Evolutionary conservation across 2,888 invertebrate genomes (phyloP).

Genomic region (Cerastis rubricosa): DNA sequence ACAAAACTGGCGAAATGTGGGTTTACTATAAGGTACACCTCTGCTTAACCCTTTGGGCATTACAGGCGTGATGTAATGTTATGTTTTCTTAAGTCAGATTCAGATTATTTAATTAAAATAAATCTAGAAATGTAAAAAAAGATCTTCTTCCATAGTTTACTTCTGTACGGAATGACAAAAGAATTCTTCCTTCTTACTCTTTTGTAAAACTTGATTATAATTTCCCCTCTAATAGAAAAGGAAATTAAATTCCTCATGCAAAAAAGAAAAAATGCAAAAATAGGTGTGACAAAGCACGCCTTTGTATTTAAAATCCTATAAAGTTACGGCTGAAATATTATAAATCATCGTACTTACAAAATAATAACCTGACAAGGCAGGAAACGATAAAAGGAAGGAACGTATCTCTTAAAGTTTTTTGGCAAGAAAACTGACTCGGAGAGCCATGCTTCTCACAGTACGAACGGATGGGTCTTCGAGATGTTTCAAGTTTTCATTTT

Average conservation of each 20-base stretch:
- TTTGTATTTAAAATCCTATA: conserved; percentile 43
- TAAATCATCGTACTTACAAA: conserved; percentile 56
- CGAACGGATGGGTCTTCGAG: conserved; percentile 31
- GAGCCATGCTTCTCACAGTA: conserved; percentile 24
- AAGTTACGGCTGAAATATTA: conserved; percentile 43
- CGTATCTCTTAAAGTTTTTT: conserved; percentile 61
- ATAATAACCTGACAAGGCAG: conserved; percentile 56
- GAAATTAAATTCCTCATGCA: conserved; percentile 25
- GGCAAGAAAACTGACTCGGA: conserved; percentile 50
- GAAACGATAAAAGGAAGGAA: conserved; percentile 61
- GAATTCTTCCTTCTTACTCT: neutral
- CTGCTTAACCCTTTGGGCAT: too few species aligned
- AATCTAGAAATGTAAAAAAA: neutral
- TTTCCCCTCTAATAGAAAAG: neutral
- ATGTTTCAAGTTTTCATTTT: conserved; percentile 22
- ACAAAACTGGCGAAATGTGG: too few species aligned
- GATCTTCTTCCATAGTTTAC: neutral
- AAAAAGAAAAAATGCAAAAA: conserved; percentile 26
- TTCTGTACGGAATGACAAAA: neutral
- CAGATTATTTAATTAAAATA: neutral
- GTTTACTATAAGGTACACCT: too few species aligned
- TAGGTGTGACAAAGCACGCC: conserved; percentile 27
- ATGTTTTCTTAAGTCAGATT: neutral
- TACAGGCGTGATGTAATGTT: too few species aligned
- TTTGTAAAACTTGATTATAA: too few species aligned